Evolutionary conservation across 2,888 invertebrate species (phyloP), one percentile per base, ranked within the genome.

Genomic region (Arge pagana): DNA sequence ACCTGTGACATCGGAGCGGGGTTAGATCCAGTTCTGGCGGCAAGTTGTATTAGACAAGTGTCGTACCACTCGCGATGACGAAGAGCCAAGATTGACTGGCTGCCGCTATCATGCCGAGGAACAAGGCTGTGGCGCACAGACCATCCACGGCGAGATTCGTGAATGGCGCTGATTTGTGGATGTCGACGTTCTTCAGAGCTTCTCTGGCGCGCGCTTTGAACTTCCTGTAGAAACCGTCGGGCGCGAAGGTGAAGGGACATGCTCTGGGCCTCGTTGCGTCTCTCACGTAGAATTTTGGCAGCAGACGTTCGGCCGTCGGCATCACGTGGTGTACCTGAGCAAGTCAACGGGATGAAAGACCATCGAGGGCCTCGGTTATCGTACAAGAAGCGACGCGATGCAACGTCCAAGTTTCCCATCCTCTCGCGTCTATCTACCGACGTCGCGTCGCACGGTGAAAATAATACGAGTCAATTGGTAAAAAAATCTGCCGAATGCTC

Each of bases 201-300:
- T 82, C 78, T 10, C 72, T 63, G 0, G 83, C 83, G 26, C 82
- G 80, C 37, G 74, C 75, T 68, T 88, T 89, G 5, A 92, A 78
- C 0, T 86, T 87, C 63, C 77, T 81, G 67, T 87, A 92, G 71
- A 92, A 92, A 1, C 88, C 90, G 61, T 88, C 80, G 8, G 86
- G 82, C 48, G 87, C 76, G 66, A 92, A 87, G 0, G 89, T 90
- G 61, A 87, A 84, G 0, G 89, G 88, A 1, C 87, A 84, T 67
- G 85, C 86, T 62, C 91, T 79, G 1, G 85, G 82, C 2, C 79
- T 77, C 33, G 70, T 78, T 0, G 89, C 88, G 40, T 86, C 81
- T 18, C 83, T 79, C 0, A 88, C 80, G 68, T 82, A 87, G 67
- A 82, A 91, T 64, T 87, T 87, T 10, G 80, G 77, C 4, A 90